Conservation (phyloP, 2,888 invertebrate species). For the Scotopteryx bipunctaria region DNA sequence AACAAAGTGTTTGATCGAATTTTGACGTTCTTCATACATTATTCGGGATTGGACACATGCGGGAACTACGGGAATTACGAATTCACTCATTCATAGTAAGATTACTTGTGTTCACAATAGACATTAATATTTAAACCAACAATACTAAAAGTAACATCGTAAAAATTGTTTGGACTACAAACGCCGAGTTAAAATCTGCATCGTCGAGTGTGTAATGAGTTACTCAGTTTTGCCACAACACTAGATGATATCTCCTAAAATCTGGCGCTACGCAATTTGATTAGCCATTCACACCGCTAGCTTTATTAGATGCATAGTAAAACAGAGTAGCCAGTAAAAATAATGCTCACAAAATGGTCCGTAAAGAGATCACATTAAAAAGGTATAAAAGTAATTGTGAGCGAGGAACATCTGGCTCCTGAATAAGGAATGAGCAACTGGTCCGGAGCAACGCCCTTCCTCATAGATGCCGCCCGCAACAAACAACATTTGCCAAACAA, state of each 20-base stretch:
- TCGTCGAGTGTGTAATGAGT: no score
- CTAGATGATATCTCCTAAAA: no score
- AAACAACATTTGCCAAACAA: neutral
- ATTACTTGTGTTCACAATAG: no score
- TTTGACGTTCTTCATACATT: slow-evolving; percentile 32
- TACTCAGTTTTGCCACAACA: no score
- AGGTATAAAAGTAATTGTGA: slow-evolving; percentile 26
- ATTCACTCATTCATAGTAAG: no score
- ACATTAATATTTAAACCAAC: no score
- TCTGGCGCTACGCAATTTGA: neutral
- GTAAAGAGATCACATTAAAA: slow-evolving; percentile 27
- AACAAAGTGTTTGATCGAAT: slow-evolving; percentile 27
- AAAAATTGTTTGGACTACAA: no score
- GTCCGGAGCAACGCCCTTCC: slow-evolving; percentile 8
- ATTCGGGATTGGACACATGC: slow-evolving; percentile 22
- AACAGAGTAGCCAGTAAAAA: slow-evolving; percentile 3
- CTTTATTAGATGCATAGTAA: neutral
- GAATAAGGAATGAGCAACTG: slow-evolving; percentile 25
- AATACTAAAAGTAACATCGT: no score
- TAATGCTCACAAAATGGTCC: slow-evolving; percentile 16
- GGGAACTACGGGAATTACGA: neutral
- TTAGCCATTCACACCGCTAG: neutral
- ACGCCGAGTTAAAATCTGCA: no score
- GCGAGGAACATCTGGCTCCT: slow-evolving; percentile 22
- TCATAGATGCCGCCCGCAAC: neutral